Conservation (phyloP, 2,888 invertebrate species). For the Tenthredo mesomela region DNA sequence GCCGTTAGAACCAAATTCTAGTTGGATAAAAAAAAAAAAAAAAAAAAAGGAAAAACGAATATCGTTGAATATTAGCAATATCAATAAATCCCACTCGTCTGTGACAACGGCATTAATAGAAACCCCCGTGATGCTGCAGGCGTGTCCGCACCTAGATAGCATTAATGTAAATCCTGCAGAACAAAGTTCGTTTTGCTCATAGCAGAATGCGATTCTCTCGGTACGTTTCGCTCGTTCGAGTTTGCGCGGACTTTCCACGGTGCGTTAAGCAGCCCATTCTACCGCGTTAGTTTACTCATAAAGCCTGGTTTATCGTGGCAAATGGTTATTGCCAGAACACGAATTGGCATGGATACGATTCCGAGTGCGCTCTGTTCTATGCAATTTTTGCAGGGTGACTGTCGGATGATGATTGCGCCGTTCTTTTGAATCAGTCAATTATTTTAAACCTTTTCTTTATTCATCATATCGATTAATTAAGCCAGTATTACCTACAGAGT, state of each 20-base stretch:
- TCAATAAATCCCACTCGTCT: not conserved
- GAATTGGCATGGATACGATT: not conserved
- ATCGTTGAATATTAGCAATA: not conserved
- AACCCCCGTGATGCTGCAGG: too few species aligned
- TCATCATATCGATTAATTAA: not conserved
- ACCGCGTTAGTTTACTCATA: slow-evolving; percentile 45
- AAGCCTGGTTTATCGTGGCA: slow-evolving; percentile 43
- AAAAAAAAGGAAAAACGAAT: not conserved
- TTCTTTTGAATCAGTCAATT: not conserved
- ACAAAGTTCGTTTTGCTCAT: slow-evolving; percentile 14
- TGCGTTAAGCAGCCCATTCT: slow-evolving; percentile 36
- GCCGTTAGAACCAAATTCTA: not conserved
- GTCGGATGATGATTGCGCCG: not conserved
- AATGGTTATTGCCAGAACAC: slow-evolving; percentile 31
- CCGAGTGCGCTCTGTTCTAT: not conserved
- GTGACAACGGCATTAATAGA: not conserved
- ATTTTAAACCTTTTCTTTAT: not conserved
- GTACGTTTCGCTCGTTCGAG: slow-evolving; percentile 38
- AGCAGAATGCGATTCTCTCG: slow-evolving; percentile 26
- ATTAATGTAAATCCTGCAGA: slow-evolving; percentile 30
- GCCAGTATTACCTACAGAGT: not conserved
- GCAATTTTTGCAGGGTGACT: not conserved
- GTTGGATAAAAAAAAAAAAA: not conserved
- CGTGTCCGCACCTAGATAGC: slow-evolving; percentile 6
- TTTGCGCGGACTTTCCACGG: slow-evolving; percentile 27